Evolutionary conservation across 92 coral and sea anemone species (phyloP).

Genomic region (Anthopleura xanthogrammica): DNA sequence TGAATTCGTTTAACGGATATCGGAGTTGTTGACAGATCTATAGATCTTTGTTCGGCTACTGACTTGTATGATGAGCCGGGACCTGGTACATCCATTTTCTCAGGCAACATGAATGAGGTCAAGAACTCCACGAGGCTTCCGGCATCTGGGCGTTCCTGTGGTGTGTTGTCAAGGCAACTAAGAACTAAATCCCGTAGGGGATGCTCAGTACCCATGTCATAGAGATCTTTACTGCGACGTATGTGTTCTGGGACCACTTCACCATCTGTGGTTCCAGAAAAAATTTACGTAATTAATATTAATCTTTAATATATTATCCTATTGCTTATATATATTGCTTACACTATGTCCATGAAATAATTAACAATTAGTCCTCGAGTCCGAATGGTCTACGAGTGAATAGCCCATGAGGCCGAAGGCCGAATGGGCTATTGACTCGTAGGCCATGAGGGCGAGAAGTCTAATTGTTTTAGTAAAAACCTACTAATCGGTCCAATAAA

Average conservation of each 20-base stretch:
- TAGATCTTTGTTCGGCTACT: background rate
- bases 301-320: no score
- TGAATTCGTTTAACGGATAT: background rate
- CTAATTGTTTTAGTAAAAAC: no score
- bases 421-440: no score
- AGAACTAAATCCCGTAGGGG: conserved; percentile 65
- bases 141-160: conserved; percentile 72
- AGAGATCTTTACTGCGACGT: conserved; percentile 70
- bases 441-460: no score
- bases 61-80: background rate
- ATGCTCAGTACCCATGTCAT: conserved; percentile 70
- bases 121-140: conserved; percentile 38
- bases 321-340: no score
- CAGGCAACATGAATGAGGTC: conserved; percentile 14
- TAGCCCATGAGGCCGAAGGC: no score
- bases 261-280: conserved; percentile 46
- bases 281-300: no score
- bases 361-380: no score
- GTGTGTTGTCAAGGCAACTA: conserved; percentile 58
- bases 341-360: no score
- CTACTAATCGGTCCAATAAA: no score
- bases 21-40: conserved; percentile 16
- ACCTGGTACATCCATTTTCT: background rate
- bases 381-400: no score
- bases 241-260: conserved; percentile 64